Evolutionary conservation across 2,888 invertebrate species (phyloP).

Genomic region (Tridacna gigas): DNA sequence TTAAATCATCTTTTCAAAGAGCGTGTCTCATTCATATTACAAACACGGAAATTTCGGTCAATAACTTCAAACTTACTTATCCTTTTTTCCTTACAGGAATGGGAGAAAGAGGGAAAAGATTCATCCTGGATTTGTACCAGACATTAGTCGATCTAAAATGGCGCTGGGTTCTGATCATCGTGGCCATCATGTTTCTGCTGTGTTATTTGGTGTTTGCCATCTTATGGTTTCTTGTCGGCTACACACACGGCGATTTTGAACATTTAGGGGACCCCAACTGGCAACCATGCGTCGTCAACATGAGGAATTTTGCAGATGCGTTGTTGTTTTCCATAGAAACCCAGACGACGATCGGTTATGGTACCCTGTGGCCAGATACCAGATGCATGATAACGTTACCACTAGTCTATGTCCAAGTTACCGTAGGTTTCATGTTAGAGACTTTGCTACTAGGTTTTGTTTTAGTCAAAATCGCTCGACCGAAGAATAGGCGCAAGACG

Average conservation of each 20-base stretch:
- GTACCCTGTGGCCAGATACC: conserved; percentile 93
- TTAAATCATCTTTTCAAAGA: too few species aligned
- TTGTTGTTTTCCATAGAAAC: conserved; percentile 98
- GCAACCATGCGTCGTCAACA: conserved; percentile 87
- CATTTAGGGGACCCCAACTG: conserved; percentile 74
- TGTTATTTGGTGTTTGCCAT: conserved; percentile 94
- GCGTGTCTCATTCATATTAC: too few species aligned
- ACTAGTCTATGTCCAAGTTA: conserved; percentile 95
- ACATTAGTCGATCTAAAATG: conserved; percentile 97
- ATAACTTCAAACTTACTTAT: background rate
- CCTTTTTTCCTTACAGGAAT: conserved; percentile 44
- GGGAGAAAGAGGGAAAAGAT: conserved; percentile 64
- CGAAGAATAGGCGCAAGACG: conserved; percentile 97
- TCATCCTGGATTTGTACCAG: conserved; percentile 92
- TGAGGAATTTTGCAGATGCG: conserved; percentile 94
- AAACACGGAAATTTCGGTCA: background rate
- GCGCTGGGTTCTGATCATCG: conserved; percentile 92
- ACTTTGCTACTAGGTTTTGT: conserved; percentile 91
- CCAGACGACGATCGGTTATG: conserved; percentile 97
- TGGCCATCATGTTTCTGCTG: conserved; percentile 92
- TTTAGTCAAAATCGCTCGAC: conserved; percentile 96
- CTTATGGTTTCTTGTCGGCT: conserved; percentile 84
- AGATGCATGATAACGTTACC: conserved; percentile 96
- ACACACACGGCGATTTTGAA: conserved; percentile 83
- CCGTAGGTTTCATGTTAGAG: conserved; percentile 91